Evolutionary conservation across 2,888 invertebrate genomes (phyloP), one percentile per base, ranked within the genome.

Genomic region (Spodoptera picta): DNA sequence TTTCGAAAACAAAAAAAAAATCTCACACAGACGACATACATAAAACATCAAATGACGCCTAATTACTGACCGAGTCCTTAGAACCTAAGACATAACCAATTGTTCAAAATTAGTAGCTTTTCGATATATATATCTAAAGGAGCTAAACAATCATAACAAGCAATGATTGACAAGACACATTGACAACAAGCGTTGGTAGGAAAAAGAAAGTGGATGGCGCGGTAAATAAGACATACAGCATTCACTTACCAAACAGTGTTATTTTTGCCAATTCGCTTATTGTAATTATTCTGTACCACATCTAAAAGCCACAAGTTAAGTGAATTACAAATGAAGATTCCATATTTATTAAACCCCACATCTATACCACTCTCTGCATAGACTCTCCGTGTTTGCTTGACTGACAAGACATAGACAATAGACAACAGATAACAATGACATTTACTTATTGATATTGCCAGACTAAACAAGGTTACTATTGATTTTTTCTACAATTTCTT

Each of bases 141-240:
- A 36, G 2, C 7, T 36, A 54, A 67, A 60, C 48, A 69, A 66
- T 68, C 54, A 68, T 42, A 65, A 71, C 63, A 70, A 70, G 65
- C 57, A 65, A 64, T 62, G 36, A 36, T 36, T 36, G 36, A 36
- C 36, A 36, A 36, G 36, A 36, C 36, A 36, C 36, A 36, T 36
- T 36, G 73, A 77, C 73, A 74, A 78, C 76, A 74, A 80, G 79
- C 79, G 43, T 65, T 59, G 48, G 27, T 14, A 52, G 53, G n/a
- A 69, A 74, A 80, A 81, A 56, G 84, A 85, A 86, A 87, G 84
- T 84, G 75, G 80, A 90, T 83, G 88, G 86, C 89, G 91, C 90
- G 90, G 90, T 84, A 88, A 89, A 82, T 70, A 66, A 56, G 14
- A 11, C 46, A 46, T 3, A 49, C 9, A 44, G 48, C 6, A 5